A percentile compares a stretch with the other conserved stretches of the same genome.
Evolutionary conservation across 2,113 vertebrate species (phyloP).

Genomic region (Vulpes ferrilata): DNA sequence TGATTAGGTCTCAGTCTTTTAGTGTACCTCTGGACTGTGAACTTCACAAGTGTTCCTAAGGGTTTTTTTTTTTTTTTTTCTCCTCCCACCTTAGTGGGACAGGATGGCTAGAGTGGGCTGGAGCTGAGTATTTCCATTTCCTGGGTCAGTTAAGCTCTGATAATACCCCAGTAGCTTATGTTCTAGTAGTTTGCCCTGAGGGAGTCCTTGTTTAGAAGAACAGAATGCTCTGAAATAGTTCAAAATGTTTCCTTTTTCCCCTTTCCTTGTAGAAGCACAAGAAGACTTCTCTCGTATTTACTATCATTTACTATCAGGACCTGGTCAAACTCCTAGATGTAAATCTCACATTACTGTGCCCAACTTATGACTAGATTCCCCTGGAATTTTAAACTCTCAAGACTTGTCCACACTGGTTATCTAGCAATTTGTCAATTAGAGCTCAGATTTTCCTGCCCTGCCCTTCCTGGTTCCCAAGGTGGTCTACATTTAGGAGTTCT

Average conservation of each 20-base stretch:
- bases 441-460: neutral
- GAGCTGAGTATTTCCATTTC: neutral
- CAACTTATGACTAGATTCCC: fast-evolving
- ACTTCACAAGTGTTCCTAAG: neutral
- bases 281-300: neutral
- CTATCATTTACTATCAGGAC: neutral
- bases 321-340: neutral
- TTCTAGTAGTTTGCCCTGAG: neutral
- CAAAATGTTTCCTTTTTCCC: neutral
- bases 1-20: neutral
- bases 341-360: neutral
- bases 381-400: neutral
- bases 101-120: neutral
- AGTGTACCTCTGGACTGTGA: neutral
- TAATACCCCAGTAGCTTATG: neutral
- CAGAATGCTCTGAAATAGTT: neutral
- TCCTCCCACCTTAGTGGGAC: neutral
- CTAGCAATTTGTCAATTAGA: neutral
- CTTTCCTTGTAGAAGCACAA: neutral
- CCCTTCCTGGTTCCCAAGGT: neutral
- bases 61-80: neutral
- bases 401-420: neutral
- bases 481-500: neutral
- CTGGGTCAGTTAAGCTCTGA: neutral
- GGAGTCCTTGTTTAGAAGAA: neutral